phyloP scores from a whole-genome alignment of 2,113 vertebrate species.

The Crypturellus undulatus region DNA sequence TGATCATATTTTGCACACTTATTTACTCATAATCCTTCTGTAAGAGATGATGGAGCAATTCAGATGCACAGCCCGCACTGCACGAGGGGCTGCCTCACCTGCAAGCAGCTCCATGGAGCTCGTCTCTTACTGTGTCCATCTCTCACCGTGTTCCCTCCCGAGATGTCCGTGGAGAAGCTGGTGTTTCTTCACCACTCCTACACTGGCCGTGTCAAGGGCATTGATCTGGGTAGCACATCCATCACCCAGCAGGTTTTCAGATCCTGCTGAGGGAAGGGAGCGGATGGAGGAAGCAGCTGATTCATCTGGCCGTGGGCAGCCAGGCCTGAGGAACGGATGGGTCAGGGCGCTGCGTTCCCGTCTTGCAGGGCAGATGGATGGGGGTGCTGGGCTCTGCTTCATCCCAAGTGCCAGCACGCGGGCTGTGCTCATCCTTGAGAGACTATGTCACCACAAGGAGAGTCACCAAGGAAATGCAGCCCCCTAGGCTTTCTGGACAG shows the following conservation, averaged over 20 bases:
- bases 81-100: neutral
- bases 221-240: neutral
- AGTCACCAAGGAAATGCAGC: neutral
- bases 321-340: neutral
- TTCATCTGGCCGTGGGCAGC: neutral
- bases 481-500: neutral
- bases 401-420: accelerated
- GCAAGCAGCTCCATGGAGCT: neutral
- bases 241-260: neutral
- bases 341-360: neutral
- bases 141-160: neutral
- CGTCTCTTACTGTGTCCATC: neutral
- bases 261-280: neutral
- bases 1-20: conserved; percentile 41
- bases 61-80: neutral
- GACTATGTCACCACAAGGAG: neutral
- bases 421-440: neutral
- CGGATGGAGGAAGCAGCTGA: neutral
- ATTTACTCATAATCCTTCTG: neutral
- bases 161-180: neutral
- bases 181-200: neutral
- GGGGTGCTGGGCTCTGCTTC: neutral
- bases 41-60: neutral
- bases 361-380: neutral
- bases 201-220: neutral